These are phyloP conservation scores for Microplitis demolitor DNA, from an alignment of 1,140 invertebrate genomes.

Conservation along the genomic window DNA sequence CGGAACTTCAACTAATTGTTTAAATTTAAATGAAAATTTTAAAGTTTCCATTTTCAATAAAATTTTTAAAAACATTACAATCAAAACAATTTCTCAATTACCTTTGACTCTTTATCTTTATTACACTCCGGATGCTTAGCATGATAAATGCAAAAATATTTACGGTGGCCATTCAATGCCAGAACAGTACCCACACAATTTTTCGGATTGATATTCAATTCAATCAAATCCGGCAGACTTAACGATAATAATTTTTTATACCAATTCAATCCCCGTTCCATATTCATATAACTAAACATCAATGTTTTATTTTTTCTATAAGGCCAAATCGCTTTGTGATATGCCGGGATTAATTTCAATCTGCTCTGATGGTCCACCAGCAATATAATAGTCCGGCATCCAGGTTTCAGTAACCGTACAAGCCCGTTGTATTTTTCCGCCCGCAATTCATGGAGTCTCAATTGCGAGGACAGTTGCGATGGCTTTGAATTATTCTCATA, in stretches of 20 bases:
- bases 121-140: constrained; percentile 80
- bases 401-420: constrained; percentile 90
- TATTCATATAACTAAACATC: constrained; percentile 89
- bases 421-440: constrained; percentile 96
- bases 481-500: constrained; percentile 57
- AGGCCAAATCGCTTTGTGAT: constrained; percentile 92
- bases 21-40: no score
- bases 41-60: not conserved
- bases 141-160: constrained; percentile 99
- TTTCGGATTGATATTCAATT: constrained; percentile 90
- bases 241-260: constrained; percentile 87
- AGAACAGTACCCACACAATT: constrained; percentile 98
- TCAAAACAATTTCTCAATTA: constrained; percentile 35
- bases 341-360: constrained; percentile 83
- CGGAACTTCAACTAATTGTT: no score
- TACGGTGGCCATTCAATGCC: constrained; percentile 92
- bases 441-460: constrained; percentile 88
- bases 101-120: constrained; percentile 65
- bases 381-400: constrained; percentile 90
- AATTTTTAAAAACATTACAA: not conserved
- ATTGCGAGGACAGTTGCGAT: constrained; percentile 65
- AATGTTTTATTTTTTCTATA: constrained; percentile 91
- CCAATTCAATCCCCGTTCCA: constrained; percentile 92
- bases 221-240: constrained; percentile 78
- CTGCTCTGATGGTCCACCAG: constrained; percentile 89